Conservation (phyloP, 2,113 vertebrate species). For the Verasper variegatus region DNA sequence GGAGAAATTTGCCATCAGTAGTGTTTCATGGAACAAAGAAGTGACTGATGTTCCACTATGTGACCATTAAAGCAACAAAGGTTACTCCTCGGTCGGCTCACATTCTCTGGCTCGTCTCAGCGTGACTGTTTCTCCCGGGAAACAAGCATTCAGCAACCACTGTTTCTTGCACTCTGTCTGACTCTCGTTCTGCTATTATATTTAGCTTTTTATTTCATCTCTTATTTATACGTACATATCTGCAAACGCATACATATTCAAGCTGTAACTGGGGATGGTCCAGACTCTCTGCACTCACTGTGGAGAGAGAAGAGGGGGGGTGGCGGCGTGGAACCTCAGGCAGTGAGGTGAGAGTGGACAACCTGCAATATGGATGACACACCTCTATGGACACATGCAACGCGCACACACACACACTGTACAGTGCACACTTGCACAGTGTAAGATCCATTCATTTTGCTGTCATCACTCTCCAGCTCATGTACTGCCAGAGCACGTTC, state of each 20-base stretch:
- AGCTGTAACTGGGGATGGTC: neutral
- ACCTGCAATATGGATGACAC: conserved; percentile 20
- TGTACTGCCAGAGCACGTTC: conserved; percentile 35
- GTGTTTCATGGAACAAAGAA: conserved; percentile 16
- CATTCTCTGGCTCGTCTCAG: conserved; percentile 24
- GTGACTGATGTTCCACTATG: conserved; percentile 1
- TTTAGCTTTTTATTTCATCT: conserved; percentile 51
- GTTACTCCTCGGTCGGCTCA: conserved; percentile 34
- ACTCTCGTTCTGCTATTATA: conserved; percentile 26
- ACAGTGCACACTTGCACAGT: conserved; percentile 12
- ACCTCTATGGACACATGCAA: neutral
- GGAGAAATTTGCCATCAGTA: neutral
- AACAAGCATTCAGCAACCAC: conserved; percentile 10
- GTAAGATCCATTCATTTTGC: conserved; percentile 53
- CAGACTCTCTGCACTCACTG: neutral
- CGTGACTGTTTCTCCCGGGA: conserved; percentile 29
- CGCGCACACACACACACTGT: neutral
- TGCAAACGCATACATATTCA: conserved; percentile 40
- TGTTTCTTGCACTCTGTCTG: conserved; percentile 18
- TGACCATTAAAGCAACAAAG: conserved; percentile 31
- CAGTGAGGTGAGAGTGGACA: conserved; percentile 15
- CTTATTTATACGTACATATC: conserved; percentile 61
- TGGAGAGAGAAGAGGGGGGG: neutral
- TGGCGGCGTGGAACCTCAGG: conserved; percentile 2
- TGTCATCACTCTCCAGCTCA: conserved; percentile 62